These are phyloP conservation scores for Drosophila colorata DNA, from an alignment of 2,888 invertebrate genomes.

Conservation along the genomic window DNA sequence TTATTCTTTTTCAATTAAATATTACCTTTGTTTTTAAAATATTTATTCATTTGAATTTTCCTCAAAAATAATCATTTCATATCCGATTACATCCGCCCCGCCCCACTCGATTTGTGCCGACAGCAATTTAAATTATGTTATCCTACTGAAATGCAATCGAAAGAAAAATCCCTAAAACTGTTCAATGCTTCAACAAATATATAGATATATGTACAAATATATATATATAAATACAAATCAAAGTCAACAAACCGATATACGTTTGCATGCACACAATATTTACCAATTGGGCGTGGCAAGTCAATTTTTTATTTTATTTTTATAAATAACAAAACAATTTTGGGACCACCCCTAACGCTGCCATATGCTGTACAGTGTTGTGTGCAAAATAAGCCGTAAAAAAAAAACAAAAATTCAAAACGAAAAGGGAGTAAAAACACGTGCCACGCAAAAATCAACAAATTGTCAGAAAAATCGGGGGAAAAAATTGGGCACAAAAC, in stretches of 20 bases:
- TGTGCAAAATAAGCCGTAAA: slow-evolving; percentile 51
- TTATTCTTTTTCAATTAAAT: neutral
- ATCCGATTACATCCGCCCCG: too few relatives aligned
- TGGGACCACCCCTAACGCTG: slow-evolving; percentile 4
- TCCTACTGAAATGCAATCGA: slow-evolving; percentile 20
- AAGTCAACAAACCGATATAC: slow-evolving; percentile 17
- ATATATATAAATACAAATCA: neutral
- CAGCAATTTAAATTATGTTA: slow-evolving; percentile 3
- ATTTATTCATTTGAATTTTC: too few relatives aligned
- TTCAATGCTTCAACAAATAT: slow-evolving; percentile 21
- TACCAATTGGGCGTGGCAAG: slow-evolving; percentile 23
- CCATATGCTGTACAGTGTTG: slow-evolving; percentile 6
- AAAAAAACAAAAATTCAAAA: slow-evolving; percentile 23
- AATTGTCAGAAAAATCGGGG: slow-evolving; percentile 42
- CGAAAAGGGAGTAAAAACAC: slow-evolving; percentile 33
- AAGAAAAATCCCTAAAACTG: slow-evolving; percentile 8
- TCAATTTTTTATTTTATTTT: slow-evolving; percentile 5
- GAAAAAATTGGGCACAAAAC: neutral
- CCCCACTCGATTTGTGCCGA: neutral
- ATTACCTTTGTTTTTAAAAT: neutral
- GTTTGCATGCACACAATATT: slow-evolving; percentile 17
- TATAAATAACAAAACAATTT: slow-evolving; percentile 48
- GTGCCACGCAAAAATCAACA: slow-evolving; percentile 67
- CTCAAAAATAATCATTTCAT: neutral
- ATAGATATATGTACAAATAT: too few relatives aligned